Evolutionary conservation across 1,140 invertebrate genomes (phyloP), one percentile per base, ranked within the genome.

Genomic region (Glomeris maerens): DNA sequence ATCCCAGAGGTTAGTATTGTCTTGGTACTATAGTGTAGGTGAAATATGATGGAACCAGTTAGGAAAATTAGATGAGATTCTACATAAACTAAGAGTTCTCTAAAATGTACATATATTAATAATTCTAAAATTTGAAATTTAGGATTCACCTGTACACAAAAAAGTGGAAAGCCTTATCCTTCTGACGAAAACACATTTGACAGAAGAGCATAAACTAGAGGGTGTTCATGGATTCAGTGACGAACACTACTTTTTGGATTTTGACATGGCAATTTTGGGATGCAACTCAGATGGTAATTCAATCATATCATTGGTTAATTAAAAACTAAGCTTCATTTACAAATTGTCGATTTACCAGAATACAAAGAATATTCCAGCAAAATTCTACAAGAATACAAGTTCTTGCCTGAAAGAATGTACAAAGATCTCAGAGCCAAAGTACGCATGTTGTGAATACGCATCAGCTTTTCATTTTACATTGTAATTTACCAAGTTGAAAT

Each of bases 221-320:
- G 73, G 70, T 45, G 62, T 61, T 22, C 75, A 62, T 57, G 77
- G 77, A n/a, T 60, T 58, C 44, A 74, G 76, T 44, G 77, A 78
- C 60, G 64, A 66, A 52, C 76, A 78, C 60, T 78, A 74, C 60
- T 72, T 78, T 39, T 59, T 78, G 44, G 77, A 78, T 60, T 65
- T 78, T 52, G 76, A 78, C 56, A 76, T 77, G 70, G 72, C 69
- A 27, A 63, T 74, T 47, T 60, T 78, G 31, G 76, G 74, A 2
- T 63, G 67, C 26, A 54, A 64, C 2, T 55, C 68, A 25, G 67
- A 72, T 28, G 52, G 58, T 59, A 48, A 49, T 13, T 47, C 17
- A 20, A 14, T 31, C 36, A 2, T 51, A 7, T 29, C 27, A n/a
- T 51, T 22, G 22, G 4, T 17, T 17, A 51, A 1, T n/a, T n/a